Conservation (phyloP, 2,797 vertebrate species). For the Strix occidentalis region DNA sequence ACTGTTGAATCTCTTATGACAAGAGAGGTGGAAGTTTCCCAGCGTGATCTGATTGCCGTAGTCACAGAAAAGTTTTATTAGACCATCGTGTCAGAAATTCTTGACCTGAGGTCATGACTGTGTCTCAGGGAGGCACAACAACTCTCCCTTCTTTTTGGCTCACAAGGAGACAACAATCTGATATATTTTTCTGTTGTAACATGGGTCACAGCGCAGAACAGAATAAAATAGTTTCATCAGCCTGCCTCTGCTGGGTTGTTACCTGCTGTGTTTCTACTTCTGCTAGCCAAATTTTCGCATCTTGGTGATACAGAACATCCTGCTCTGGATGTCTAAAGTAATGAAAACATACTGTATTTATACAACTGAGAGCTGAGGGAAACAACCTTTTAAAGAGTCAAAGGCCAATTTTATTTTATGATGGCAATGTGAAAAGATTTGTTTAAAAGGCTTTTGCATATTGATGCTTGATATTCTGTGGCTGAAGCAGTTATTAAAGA, state of each 20-base stretch:
- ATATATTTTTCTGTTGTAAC: background rate
- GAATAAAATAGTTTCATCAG: conserved; percentile 2
- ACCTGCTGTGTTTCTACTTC: conserved; percentile 13
- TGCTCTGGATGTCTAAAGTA: background rate
- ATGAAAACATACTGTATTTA: conserved; percentile 26
- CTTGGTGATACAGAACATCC: background rate
- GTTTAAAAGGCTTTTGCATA: background rate
- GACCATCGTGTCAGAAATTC: background rate
- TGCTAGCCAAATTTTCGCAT: background rate
- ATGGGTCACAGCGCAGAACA: background rate
- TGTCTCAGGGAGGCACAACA: background rate
- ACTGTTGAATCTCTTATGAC: background rate
- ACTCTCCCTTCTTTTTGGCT: conserved; percentile 1
- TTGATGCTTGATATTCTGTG: background rate
- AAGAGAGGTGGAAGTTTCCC: conserved; percentile 35
- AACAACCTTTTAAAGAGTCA: background rate
- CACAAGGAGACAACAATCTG: background rate
- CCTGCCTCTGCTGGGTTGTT: background rate
- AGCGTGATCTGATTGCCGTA: background rate
- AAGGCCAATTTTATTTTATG: background rate
- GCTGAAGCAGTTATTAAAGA: background rate
- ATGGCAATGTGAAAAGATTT: background rate
- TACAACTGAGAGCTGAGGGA: background rate
- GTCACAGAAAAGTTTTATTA: conserved; percentile 25
- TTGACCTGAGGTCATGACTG: background rate